These are phyloP conservation scores for Hydropsyche tenuis DNA, from an alignment of 1,140 invertebrate species.

Conservation along the genomic window DNA sequence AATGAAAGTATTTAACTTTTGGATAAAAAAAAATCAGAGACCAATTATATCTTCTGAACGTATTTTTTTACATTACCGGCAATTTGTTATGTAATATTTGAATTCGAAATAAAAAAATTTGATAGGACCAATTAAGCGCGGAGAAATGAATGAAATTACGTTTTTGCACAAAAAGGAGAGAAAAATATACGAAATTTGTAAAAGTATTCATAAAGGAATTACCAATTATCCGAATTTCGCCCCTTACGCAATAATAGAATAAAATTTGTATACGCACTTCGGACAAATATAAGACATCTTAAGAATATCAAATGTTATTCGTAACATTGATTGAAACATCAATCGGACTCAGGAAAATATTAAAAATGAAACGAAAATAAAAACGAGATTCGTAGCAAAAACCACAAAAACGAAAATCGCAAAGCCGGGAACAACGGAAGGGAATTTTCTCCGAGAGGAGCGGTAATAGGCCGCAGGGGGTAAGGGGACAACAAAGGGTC, in stretches of 20 bases:
- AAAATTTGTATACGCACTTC: too few species aligned
- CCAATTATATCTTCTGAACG: too few species aligned
- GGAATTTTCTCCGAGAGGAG: background rate
- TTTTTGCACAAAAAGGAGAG: background rate
- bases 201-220: constrained; percentile 7
- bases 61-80: too few species aligned
- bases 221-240: constrained; percentile 20
- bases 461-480: background rate
- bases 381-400: background rate
- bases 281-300: too few species aligned
- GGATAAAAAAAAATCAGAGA: too few species aligned
- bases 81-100: too few species aligned
- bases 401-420: background rate
- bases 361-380: background rate
- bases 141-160: constrained; percentile 3
- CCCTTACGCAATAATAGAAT: background rate
- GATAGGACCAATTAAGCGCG: background rate
- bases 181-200: background rate
- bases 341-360: too few species aligned
- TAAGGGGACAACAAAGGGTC: background rate
- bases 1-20: too few species aligned
- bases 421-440: background rate
- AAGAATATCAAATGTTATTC: too few species aligned
- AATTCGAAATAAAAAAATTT: background rate
- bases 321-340: too few species aligned